Evolutionary conservation across 2,113 vertebrate genomes (phyloP), one percentile per base, ranked within the genome.

Genomic region (Oryzias melastigma): DNA sequence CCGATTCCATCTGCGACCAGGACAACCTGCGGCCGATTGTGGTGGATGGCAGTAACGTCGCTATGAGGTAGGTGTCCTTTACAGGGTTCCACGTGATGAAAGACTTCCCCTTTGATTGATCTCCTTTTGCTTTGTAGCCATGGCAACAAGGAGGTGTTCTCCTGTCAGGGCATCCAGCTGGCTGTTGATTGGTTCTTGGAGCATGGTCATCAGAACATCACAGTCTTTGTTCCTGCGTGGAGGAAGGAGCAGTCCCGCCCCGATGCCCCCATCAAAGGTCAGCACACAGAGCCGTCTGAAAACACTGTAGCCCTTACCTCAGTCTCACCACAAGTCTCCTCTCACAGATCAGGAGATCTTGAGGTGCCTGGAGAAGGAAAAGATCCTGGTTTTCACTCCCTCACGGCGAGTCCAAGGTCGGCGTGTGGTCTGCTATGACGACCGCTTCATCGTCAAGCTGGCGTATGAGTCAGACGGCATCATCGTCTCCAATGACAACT

Each of bases 81-180:
- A 35, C 35, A 12, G 35, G 2, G 35, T 35, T 12, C 35, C 35
- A 12, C 10, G 35, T 10, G 35, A 35, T 35, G 35, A 12, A 35
- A 12, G 35, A 35, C 35, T 12, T 12, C 25, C 5, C 25, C 25
- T 27, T 27, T 27, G 25, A 27, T 35, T 29, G 14, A 40, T 20
- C 27, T 1, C n/a, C 17, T 48, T 35, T 1, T 58, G n/a, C 60
- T 52, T 27, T 91, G 84, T 84, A 98, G 97, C 90, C 97, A 98
- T 0, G 97, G 97, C 84, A 98, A 99, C 92, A 99, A 99, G 88
- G 96, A 99, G 90, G 94, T 98, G 24, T 99, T 99, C 89, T 99
- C 96, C 69, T 99, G 97, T 89, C 94, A 95, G 79, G 96, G 97
- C 80, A 99, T 98, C 87, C 95, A 95, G 85, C 80, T 99, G 84